Base-by-base conservation (phyloP, 2,113 vertebrate species). In the Protomyctophum bolini region DNA sequence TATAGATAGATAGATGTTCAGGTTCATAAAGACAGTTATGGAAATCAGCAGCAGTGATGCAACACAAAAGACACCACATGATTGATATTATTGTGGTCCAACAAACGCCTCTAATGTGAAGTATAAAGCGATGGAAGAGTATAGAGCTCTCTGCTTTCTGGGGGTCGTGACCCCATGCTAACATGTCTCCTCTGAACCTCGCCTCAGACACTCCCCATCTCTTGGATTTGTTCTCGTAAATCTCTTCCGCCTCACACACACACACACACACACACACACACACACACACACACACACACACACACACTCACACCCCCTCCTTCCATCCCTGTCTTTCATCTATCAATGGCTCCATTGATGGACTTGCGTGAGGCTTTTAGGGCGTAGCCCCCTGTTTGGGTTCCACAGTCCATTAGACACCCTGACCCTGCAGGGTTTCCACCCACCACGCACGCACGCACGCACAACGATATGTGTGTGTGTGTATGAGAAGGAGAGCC, bases 321-420 rank as follows among this genome's bases (percentile, higher is more conserved):
- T 68, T 79, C 76, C 72, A 49, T 70, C 0, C 28, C 7, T n/a
- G 51, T n/a, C 74, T 82, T 81, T 81, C 67, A 82, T 87, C 62
- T 86, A 80, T 89, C 86, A 90, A 87, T 90, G 82, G 73, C 57
- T 79, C 87, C 83, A 89, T 90, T 90, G 87, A 91, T 80, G 62
- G 60, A 4, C 58, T 3, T 65, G 77, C 67, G 62, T 86, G 76
- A 88, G 75, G 83, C 48, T 84, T 64, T 70, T 68, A 81, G 77
- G 82, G 82, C 74, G 82, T 75, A 73, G 81, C 68, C 67, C 60
- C 72, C 55, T 80, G 56, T 70, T 29, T 70, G 69, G 63, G 45
- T 74, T 73, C 21, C 21, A 49, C 11, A 55, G n/a, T 67, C 52
- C 50, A 2, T 68, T 65, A 73, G 68, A 72, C 70, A 80, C 73